Evolutionary conservation across 2,797 vertebrate genomes (phyloP).

Genomic region (Oceanodroma leucorhoa): DNA sequence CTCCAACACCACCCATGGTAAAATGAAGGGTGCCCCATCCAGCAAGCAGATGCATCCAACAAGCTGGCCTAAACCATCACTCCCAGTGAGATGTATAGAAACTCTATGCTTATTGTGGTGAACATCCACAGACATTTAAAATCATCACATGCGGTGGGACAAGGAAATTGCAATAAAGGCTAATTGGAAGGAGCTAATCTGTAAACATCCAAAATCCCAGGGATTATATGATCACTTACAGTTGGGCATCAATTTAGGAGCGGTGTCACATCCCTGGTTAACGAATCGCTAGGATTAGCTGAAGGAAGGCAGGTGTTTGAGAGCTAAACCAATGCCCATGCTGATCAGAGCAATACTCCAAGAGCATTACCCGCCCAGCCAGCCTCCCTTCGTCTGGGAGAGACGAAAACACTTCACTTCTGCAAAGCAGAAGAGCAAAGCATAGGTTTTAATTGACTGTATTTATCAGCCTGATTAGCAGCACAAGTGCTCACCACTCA

Average conservation of each 20-base stretch:
- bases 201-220: not conserved
- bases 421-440: not conserved
- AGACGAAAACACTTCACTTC: not conserved
- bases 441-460: not conserved
- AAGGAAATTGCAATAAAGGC: not conserved
- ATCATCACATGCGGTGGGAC: not conserved
- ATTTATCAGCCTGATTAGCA: conserved; percentile 48
- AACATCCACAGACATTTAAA: not conserved
- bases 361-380: not conserved
- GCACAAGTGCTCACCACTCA: conserved; percentile 11
- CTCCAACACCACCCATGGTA: not conserved
- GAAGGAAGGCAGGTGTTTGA: not conserved
- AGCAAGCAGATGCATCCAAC: not conserved
- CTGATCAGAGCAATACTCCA: not conserved
- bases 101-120: not conserved
- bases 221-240: not conserved
- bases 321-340: not conserved
- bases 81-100: not conserved
- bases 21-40: not conserved
- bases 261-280: not conserved
- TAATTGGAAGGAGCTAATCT: not conserved
- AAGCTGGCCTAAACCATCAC: not conserved
- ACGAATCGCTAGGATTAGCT: not conserved
- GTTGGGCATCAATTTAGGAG: not conserved
- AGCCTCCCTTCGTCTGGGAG: not conserved